phyloP scores from a whole-genome alignment of 2,113 vertebrate species.

The Eptesicus fuscus region DNA sequence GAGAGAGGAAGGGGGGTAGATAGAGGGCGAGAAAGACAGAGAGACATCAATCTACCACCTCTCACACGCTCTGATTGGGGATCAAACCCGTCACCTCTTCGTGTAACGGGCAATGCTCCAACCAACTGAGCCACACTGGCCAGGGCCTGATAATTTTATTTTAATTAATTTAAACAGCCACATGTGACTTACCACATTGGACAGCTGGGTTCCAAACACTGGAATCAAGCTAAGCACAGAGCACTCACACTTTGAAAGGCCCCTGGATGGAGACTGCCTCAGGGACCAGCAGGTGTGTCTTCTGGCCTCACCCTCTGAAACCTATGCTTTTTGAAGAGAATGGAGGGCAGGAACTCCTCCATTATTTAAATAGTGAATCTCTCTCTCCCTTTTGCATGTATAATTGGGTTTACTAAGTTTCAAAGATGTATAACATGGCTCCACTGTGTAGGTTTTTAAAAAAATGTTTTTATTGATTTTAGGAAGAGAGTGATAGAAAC shows the following conservation, averaged over 20 bases:
- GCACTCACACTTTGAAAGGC: background rate
- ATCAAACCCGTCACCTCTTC: background rate
- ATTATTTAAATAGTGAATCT: background rate
- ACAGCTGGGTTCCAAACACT: background rate
- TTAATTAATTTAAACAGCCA: background rate
- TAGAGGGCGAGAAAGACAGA: background rate
- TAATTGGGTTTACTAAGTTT: background rate
- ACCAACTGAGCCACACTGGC: background rate
- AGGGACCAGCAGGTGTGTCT: background rate
- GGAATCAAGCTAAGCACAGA: background rate
- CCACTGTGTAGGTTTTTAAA: background rate
- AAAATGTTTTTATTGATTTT: too few species aligned
- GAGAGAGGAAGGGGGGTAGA: background rate
- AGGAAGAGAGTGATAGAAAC: too few species aligned
- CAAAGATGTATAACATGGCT: background rate
- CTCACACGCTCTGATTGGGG: background rate
- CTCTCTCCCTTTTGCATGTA: background rate
- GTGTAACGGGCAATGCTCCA: background rate
- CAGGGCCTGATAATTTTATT: background rate
- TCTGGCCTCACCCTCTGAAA: background rate
- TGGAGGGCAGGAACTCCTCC: background rate
- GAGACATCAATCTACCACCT: background rate
- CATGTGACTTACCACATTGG: background rate
- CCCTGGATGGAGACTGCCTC: background rate
- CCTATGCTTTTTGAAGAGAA: background rate